phyloP scores from a whole-genome alignment of 2,113 vertebrate genomes.

The Eulemur rufifrons region DNA sequence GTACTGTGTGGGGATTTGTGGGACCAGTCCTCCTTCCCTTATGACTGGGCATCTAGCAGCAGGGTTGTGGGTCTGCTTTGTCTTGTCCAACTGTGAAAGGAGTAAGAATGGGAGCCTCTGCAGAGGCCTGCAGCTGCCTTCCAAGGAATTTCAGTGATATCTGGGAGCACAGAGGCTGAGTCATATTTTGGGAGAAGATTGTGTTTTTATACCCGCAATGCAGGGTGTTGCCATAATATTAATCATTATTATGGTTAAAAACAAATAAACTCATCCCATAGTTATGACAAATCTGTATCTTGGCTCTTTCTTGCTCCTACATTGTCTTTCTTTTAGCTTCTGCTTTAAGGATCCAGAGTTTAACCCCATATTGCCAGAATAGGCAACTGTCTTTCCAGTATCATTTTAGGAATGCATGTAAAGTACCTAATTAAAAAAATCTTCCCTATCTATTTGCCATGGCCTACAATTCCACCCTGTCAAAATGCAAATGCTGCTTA shows the following conservation, averaged over 20 bases:
- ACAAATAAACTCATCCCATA: constrained; percentile 76
- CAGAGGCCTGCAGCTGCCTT: constrained; percentile 73
- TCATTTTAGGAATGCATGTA: background rate
- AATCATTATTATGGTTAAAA: constrained; percentile 81
- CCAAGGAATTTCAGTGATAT: constrained; percentile 81
- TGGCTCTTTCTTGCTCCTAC: constrained; percentile 68
- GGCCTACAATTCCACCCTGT: background rate
- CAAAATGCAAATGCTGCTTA: background rate
- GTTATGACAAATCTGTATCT: constrained; percentile 78
- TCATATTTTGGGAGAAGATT: constrained; percentile 82
- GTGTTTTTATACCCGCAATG: constrained; percentile 80
- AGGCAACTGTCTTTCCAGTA: constrained; percentile 7
- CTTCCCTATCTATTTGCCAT: constrained; percentile 5
- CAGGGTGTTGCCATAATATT: constrained; percentile 82
- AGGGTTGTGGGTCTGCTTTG: constrained; percentile 39
- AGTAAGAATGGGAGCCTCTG: constrained; percentile 55
- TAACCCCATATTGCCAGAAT: constrained; percentile 64
- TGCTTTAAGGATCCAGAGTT: constrained; percentile 56
- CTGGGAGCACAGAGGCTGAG: constrained; percentile 78
- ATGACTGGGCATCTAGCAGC: constrained; percentile 18
- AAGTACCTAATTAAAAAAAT: background rate
- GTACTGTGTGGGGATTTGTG: background rate
- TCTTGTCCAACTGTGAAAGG: constrained; percentile 49
- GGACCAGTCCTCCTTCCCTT: background rate
- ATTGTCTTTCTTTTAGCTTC: constrained; percentile 70